A percentile compares a stretch with the other conserved stretches of the same genome.
These are phyloP conservation scores for Phrynocephalus guinanensis DNA, from an alignment of 2,797 vertebrate genomes.

Conservation along the genomic window DNA sequence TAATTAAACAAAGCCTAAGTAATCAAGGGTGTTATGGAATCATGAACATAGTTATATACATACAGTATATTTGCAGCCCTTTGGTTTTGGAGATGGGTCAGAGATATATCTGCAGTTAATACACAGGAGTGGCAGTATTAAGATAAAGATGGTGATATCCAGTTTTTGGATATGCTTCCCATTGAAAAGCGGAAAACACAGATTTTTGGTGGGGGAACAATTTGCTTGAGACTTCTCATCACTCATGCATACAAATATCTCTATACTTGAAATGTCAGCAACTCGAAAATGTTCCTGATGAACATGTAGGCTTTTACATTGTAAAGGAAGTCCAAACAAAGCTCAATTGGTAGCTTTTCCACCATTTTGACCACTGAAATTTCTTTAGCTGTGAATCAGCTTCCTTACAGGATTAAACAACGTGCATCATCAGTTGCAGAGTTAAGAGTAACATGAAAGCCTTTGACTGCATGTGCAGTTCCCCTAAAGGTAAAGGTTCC, in stretches of 20 bases:
- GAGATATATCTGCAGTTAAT: neutral
- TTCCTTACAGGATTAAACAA: neutral
- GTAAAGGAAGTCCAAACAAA: neutral
- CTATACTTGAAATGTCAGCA: neutral
- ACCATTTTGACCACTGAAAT: neutral
- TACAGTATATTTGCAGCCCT: neutral
- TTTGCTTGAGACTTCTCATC: neutral
- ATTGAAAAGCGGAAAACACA: neutral
- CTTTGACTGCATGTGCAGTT: neutral
- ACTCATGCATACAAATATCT: neutral
- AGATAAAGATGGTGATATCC: constrained; percentile 22
- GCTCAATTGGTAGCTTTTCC: neutral
- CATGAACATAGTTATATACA: neutral
- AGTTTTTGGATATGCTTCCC: neutral
- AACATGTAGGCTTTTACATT: neutral
- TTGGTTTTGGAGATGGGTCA: too few species aligned
- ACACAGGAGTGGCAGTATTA: neutral
- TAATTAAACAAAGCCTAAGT: neutral
- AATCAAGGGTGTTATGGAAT: neutral
- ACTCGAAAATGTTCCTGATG: neutral
- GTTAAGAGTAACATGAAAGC: too few species aligned
- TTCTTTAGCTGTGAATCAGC: neutral
- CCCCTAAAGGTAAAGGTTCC: neutral
- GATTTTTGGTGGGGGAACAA: neutral
- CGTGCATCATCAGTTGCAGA: neutral